Conservation (phyloP, 2,113 vertebrate genomes). For the Entelurus aequoreus region DNA sequence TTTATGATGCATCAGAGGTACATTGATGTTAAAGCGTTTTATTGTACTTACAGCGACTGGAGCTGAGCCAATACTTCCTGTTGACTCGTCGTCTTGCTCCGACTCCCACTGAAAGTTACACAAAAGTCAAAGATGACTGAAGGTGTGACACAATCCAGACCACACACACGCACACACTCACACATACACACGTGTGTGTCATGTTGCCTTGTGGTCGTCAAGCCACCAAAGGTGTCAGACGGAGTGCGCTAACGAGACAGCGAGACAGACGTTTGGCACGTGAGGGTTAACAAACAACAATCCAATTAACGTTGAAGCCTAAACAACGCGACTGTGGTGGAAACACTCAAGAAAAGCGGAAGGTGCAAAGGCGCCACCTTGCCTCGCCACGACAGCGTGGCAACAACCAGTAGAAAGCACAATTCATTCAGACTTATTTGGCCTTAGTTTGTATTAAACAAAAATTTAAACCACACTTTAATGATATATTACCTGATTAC, state of each 20-base stretch:
- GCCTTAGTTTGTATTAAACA: too few species aligned
- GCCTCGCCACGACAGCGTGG: conserved; percentile 26
- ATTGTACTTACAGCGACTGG: conserved; percentile 69
- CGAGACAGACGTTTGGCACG: conserved; percentile 51
- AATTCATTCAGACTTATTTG: not conserved
- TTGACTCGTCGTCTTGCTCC: conserved; percentile 70
- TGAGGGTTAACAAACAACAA: conserved; percentile 53
- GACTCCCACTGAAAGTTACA: conserved; percentile 65
- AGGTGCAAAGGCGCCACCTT: conserved; percentile 45
- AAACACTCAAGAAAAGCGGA: conserved; percentile 5
- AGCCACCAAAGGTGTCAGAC: conserved; percentile 52
- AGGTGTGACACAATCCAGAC: conserved; percentile 9
- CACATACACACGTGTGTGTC: conserved; percentile 17
- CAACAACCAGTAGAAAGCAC: not conserved
- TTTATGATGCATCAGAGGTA: too few species aligned
- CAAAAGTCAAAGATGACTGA: conserved; percentile 19
- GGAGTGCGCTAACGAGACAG: conserved; percentile 38
- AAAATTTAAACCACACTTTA: too few species aligned
- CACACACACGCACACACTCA: conserved; percentile 27
- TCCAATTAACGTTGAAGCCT: conserved; percentile 52
- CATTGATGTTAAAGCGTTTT: too few species aligned
- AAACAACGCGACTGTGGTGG: conserved; percentile 24
- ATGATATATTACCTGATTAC: too few species aligned
- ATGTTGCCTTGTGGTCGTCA: conserved; percentile 37
- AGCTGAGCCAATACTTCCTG: conserved; percentile 63